These are phyloP conservation scores for Rhabdornis inornatus DNA, from an alignment of 2,113 vertebrate genomes.

Conservation along the genomic window DNA sequence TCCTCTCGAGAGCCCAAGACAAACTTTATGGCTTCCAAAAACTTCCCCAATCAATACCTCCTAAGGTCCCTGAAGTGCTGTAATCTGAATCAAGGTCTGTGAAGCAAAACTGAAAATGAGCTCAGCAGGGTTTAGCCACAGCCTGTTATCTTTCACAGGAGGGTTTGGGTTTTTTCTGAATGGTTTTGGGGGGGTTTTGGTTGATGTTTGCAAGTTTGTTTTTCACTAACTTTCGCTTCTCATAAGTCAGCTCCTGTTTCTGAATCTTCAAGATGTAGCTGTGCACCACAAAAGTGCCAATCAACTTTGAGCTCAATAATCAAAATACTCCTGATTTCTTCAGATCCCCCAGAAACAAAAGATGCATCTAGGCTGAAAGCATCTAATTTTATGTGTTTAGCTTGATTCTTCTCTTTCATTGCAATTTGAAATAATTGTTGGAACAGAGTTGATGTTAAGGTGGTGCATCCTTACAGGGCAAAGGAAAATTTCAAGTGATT, in stretches of 20 bases:
- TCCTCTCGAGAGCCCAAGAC: neutral
- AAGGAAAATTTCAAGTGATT: neutral
- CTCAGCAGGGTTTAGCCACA: conserved; percentile 36
- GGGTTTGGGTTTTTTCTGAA: neutral
- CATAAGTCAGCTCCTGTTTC: neutral
- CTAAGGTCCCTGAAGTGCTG: conserved; percentile 14
- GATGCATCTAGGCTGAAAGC: neutral
- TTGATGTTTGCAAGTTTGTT: neutral
- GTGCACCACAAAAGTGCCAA: fast-evolving
- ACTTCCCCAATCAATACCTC: conserved; percentile 44
- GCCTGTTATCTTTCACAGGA: conserved; percentile 45
- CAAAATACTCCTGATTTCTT: neutral
- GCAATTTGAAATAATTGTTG: neutral
- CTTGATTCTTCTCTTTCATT: neutral
- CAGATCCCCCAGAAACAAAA: neutral
- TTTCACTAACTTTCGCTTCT: neutral
- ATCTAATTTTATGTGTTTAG: neutral
- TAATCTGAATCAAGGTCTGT: conserved; percentile 56
- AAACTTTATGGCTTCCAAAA: conserved; percentile 30
- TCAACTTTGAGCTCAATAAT: neutral
- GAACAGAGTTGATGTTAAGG: neutral
- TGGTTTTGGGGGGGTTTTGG: neutral
- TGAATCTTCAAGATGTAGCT: neutral
- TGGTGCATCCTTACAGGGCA: neutral
- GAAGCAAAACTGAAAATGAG: conserved; percentile 64